phyloP scores from a whole-genome alignment of 2,797 vertebrate genomes.

The Arvicola amphibius region DNA sequence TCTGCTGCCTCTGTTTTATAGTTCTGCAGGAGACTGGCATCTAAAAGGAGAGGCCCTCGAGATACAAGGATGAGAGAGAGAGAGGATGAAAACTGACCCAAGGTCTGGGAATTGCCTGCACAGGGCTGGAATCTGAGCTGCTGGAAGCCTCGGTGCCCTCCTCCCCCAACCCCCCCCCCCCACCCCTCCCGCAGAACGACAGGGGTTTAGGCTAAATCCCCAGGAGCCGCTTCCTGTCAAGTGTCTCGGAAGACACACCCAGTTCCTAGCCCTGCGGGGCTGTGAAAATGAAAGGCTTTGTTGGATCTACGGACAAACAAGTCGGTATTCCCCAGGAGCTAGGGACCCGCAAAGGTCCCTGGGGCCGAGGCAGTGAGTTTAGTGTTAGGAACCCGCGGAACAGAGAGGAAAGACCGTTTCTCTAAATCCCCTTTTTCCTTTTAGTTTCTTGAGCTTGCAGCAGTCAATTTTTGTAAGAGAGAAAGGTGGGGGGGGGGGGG shows the following conservation, averaged over 20 bases:
- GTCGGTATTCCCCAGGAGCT: slow-evolving; percentile 59
- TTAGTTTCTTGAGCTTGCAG: background rate
- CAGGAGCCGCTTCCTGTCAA: background rate
- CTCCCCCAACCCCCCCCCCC: too few species aligned
- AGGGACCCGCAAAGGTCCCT: background rate
- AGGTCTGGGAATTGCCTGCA: background rate
- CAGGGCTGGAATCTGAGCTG: background rate
- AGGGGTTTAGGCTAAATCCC: background rate
- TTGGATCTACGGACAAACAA: background rate
- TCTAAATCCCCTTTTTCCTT: background rate
- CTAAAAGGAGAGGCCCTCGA: background rate
- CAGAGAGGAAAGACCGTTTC: accelerated
- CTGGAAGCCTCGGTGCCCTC: background rate
- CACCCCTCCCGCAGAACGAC: accelerated
- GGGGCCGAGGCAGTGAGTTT: background rate
- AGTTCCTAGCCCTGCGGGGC: background rate
- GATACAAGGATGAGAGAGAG: background rate
- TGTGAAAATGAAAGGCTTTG: slow-evolving; percentile 48
- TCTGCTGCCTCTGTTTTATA: background rate
- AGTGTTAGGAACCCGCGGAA: background rate
- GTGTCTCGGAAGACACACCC: background rate
- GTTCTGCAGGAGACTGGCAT: background rate
- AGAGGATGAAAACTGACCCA: background rate
- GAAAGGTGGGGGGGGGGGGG: background rate
- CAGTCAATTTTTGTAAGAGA: background rate